Conservation (phyloP, 2,888 invertebrate genomes). For the Itoplectis maculator region DNA sequence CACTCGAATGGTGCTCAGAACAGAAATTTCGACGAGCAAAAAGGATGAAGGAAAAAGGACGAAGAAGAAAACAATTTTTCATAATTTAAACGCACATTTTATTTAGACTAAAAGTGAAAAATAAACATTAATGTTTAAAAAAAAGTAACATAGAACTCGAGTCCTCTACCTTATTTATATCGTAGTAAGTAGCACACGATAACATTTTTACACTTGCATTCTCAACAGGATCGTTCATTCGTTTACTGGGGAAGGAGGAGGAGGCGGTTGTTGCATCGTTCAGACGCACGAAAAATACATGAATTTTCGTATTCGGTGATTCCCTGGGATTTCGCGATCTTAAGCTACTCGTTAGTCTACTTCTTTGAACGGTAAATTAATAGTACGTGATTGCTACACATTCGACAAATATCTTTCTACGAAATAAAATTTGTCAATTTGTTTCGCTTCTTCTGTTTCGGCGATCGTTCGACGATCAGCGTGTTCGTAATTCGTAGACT, state of each 20-base stretch:
- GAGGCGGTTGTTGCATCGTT: constrained; percentile 21
- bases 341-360: constrained; percentile 50
- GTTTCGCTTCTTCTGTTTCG: not conserved
- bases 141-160: constrained; percentile 68
- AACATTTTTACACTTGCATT: constrained; percentile 78
- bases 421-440: constrained; percentile 39
- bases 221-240: constrained; percentile 68
- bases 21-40: not conserved
- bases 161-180: constrained; percentile 65
- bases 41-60: not conserved
- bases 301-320: constrained; percentile 35
- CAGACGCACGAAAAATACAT: constrained; percentile 48
- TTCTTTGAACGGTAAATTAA: constrained; percentile 43
- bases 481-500: constrained; percentile 10
- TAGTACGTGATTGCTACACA: constrained; percentile 28
- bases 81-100: constrained; percentile 77
- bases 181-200: constrained; percentile 70
- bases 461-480: constrained; percentile 10
- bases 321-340: constrained; percentile 30
- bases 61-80: constrained; percentile 30
- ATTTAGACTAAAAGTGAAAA: constrained; percentile 79
- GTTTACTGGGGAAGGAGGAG: constrained; percentile 18
- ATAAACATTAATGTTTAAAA: constrained; percentile 78
- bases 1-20: not conserved
- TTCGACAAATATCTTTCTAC: constrained; percentile 32